Evolutionary conservation across 2,797 vertebrate genomes (phyloP), one percentile per base, ranked within the genome.

Genomic region (Menidia menidia): DNA sequence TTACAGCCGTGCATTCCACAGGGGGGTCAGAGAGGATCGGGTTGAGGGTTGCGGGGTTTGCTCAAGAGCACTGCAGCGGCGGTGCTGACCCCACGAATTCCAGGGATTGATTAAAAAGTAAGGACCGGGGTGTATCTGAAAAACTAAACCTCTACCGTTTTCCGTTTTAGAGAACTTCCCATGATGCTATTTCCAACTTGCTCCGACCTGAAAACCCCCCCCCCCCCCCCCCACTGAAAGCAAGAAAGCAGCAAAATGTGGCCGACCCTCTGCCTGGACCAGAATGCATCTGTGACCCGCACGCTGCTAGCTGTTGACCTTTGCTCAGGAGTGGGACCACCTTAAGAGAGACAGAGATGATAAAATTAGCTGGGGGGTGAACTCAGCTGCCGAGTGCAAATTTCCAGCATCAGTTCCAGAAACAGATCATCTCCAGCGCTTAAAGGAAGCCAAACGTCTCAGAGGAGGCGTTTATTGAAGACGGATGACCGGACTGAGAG

Each of bases 1-100:
- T 90, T 85, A 89, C 67, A 62, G 81, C 77, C 59, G 4, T 15
- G 16, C 82, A 87, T 88, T 90, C 88, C 87, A 32, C 73, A 65
- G 62, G 59, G 71, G 44, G 80, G 80, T 85, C 73, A 66, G 31
- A 80, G 64, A 64, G 32, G 74, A 73, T 3, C 72, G 62, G 69
- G 57, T 56, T n/a, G 30, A 62, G 64, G 14, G 5, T 70, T 41
- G 73, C 9, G 16, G 12, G 7, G 64, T 61, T 25, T 62, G 64
- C 57, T 77, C 73, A 60, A 67, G 33, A 54, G 53, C 35, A 39
- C 35, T 39, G 35, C 35, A 39, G 35, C 50, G 1, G 70, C 11
- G 18, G 32, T 15, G 7, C 51, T 47, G 13, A 13, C 18, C 41
- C 5, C 59, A 45, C 51, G 41, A 64, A 64, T 18, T 53, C 51